Conservation (phyloP, 2,113 vertebrate genomes). For the Platysternon megacephalum region DNA sequence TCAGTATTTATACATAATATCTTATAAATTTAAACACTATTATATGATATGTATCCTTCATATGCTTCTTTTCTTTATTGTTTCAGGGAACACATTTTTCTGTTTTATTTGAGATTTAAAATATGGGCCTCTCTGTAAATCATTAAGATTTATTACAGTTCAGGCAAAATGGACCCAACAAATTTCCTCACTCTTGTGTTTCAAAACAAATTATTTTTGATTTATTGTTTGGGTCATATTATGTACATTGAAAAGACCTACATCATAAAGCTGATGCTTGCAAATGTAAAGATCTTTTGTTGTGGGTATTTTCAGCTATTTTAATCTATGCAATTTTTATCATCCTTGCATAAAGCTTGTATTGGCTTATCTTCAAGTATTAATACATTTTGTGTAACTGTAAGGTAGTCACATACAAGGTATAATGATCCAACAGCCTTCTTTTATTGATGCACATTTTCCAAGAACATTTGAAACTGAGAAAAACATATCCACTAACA, state of each 20-base stretch:
- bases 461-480: slow-evolving; percentile 6
- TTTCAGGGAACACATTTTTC: background rate
- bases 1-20: slow-evolving; percentile 33
- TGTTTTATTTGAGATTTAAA: slow-evolving; percentile 2
- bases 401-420: slow-evolving; percentile 6
- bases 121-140: slow-evolving; percentile 5
- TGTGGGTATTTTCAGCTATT: background rate
- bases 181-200: background rate
- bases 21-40: background rate
- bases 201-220: background rate
- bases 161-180: background rate
- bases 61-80: background rate
- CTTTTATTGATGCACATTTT: slow-evolving; percentile 44
- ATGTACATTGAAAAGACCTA: background rate
- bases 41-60: background rate
- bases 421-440: slow-evolving; percentile 13
- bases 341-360: background rate
- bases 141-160: background rate
- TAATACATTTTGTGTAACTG: slow-evolving; percentile 32
- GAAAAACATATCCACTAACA: slow-evolving; percentile 9
- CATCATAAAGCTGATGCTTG: background rate
- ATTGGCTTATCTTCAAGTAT: slow-evolving; percentile 36
- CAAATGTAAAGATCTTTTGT: background rate
- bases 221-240: background rate
- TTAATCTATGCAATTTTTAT: background rate